Percentiles rank a stretch among this genome's conserved stretches.
phyloP scores from a whole-genome alignment of 1,140 invertebrate genomes.

The Meteorus sp. region DNA sequence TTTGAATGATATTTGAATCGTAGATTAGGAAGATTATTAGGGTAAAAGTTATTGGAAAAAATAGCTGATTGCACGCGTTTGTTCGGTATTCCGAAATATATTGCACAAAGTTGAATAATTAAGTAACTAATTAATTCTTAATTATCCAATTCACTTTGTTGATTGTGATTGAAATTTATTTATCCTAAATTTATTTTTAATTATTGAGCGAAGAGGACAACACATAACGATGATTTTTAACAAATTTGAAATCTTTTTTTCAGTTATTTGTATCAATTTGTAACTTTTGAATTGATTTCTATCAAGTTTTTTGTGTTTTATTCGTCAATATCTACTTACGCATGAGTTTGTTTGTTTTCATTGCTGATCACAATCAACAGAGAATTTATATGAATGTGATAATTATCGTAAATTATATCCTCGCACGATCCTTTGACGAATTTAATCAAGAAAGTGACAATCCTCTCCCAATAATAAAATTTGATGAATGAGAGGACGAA shows the following conservation, averaged over 20 bases:
- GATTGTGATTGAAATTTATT: neutral
- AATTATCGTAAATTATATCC: neutral
- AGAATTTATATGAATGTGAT: neutral
- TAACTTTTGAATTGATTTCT: neutral
- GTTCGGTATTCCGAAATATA: neutral
- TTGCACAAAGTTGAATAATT: neutral
- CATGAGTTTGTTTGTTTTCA: too few species aligned
- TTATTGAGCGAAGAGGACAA: neutral
- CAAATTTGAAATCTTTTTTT: neutral
- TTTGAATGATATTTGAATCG: neutral
- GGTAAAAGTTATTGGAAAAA: neutral
- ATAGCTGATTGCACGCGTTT: neutral
- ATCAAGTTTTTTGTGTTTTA: neutral
- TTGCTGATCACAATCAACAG: too few species aligned
- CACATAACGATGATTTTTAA: neutral
- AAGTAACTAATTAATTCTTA: too few species aligned
- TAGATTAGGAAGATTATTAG: neutral
- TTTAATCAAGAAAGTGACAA: slow-evolving; percentile 12
- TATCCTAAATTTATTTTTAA: too few species aligned
- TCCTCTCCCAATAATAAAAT: neutral
- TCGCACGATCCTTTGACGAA: neutral
- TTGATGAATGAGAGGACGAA: neutral
- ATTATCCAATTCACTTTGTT: neutral
- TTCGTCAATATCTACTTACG: neutral
- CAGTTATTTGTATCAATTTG: neutral